Base-by-base conservation (phyloP, 2,113 vertebrate species). In the Tringa solitaria region DNA sequence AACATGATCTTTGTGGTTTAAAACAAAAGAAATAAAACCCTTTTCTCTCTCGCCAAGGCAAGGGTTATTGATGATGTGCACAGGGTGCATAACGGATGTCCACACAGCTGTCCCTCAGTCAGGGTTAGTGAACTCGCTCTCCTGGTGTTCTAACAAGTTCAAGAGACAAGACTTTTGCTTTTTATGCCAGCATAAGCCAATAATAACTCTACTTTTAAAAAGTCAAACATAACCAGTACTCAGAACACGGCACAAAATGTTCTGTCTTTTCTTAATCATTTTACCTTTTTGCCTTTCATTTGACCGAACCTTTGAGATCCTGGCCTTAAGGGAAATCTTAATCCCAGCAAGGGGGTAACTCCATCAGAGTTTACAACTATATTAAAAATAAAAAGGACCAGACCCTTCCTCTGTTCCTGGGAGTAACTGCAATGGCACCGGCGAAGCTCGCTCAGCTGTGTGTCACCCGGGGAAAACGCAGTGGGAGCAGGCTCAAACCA, bases 361-460 rank as follows among this genome's bases (percentile, higher is more conserved):
- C 48, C 19, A 56, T 24, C 41, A 56, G 54, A 53, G 10, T 12
- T 63, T 28, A 56, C 26, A 69, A 18, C 32, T 50, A 17, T 37
- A 20, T 12, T 37, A 24, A 56, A 86, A 56, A 37, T 14, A 11
- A 59, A 46, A 59, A n/a, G n/a, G 43, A 46, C 26, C n/a, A 60
- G 78, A 78, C 21, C 10, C 33, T 48, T 72, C 14, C 28, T 48
- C 39, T 41, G 45, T 21, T 78, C 57, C 65, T 46, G 30, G 45
- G 12, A 46, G 16, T 26, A 59, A 41, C 12, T 27, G 59, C 30
- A 83, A 53, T 9, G 17, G 45, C n/a, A 23, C 9, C 14, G 32
- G 61, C 4, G 1, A 73, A 53, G 45, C 16, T 6, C 0, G 2
- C 28, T 60, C 59, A 1, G 2, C 50, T 24, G 20, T 0, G 2